A percentile compares a stretch with the other conserved stretches of the same genome.
Evolutionary conservation across 2,888 invertebrate genomes (phyloP).

Genomic region (Tipula unca): DNA sequence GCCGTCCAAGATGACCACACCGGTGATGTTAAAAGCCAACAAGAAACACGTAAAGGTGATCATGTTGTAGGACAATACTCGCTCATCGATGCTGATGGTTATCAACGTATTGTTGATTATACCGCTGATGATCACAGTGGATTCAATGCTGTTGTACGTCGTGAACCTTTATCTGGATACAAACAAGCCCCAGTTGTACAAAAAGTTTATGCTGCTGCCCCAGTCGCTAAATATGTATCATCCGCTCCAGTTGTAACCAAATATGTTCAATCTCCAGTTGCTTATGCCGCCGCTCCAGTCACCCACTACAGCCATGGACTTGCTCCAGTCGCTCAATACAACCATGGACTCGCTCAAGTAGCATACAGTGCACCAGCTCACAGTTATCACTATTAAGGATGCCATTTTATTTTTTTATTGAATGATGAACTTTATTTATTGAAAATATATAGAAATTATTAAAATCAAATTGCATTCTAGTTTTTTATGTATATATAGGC

Average conservation of each 20-base stretch:
- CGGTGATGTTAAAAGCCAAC: constrained; percentile 46
- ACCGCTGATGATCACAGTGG: constrained; percentile 47
- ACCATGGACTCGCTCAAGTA: constrained; percentile 27
- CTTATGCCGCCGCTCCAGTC: constrained; percentile 28
- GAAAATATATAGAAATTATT: constrained; percentile 20
- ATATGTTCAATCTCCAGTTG: constrained; percentile 29
- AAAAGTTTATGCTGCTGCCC: constrained; percentile 28
- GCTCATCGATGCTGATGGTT: constrained; percentile 47
- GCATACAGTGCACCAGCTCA: constrained; percentile 26
- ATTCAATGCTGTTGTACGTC: constrained; percentile 49
- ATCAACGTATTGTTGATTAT: constrained; percentile 47
- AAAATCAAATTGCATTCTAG: too few relatives aligned
- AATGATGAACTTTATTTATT: constrained; percentile 21
- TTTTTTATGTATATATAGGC: too few relatives aligned
- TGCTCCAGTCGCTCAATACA: too few relatives aligned
- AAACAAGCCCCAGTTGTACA: constrained; percentile 30
- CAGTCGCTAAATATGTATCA: constrained; percentile 30
- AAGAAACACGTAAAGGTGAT: constrained; percentile 47
- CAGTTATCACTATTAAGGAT: constrained; percentile 27
- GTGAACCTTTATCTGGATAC: constrained; percentile 42
- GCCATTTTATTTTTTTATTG: neutral
- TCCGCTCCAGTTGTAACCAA: constrained; percentile 24
- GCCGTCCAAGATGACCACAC: constrained; percentile 45
- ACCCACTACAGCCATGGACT: constrained; percentile 29
- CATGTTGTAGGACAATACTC: constrained; percentile 47